Evolutionary conservation across 2,797 vertebrate genomes (phyloP).

Genomic region (Xenops minutus): DNA sequence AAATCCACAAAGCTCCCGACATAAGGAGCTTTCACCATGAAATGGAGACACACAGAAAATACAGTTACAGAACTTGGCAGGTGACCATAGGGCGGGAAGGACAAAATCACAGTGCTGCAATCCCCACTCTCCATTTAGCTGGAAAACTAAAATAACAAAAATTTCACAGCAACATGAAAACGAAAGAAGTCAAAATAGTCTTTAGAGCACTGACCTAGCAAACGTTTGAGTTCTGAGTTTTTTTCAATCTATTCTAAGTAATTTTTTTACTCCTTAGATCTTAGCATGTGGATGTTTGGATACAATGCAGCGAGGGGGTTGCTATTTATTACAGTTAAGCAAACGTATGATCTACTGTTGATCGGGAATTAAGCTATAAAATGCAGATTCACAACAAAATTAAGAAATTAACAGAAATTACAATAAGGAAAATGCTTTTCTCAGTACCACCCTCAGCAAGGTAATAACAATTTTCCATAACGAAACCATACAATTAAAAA

Average conservation of each 20-base stretch:
- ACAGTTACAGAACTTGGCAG: background rate
- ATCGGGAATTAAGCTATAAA: background rate
- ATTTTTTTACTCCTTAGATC: background rate
- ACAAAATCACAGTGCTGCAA: background rate
- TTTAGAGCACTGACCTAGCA: background rate
- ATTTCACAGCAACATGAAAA: background rate
- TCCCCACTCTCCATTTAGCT: background rate
- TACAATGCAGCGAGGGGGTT: accelerated
- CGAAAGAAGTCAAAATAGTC: background rate
- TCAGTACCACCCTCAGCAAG: background rate
- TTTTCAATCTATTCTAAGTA: background rate
- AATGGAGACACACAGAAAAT: background rate
- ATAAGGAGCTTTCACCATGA: background rate
- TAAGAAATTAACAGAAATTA: background rate
- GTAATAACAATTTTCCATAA: background rate
- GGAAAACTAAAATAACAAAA: background rate
- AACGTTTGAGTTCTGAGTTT: background rate
- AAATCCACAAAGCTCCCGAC: conserved; percentile 1
- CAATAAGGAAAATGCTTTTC: background rate
- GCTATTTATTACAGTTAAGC: background rate
- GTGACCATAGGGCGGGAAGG: background rate
- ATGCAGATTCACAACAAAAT: background rate
- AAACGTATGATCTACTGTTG: background rate
- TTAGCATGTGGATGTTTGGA: background rate
- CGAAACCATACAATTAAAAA: background rate